Base-by-base conservation (phyloP, 2,113 vertebrate species). In the Eurypyga helias region DNA sequence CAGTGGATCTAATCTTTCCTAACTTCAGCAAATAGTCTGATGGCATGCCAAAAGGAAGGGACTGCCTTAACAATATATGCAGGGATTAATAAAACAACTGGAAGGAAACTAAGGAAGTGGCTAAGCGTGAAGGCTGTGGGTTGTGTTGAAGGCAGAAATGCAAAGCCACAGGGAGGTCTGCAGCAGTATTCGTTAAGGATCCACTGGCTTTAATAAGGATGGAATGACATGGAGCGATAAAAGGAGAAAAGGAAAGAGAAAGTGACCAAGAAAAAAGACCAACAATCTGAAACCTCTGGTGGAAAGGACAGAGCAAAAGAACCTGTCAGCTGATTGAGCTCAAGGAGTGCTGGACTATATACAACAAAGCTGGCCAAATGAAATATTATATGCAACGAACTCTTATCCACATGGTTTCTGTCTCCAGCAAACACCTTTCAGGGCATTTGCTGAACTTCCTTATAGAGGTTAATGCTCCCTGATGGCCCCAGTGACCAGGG, bases 31-130 rank as follows among this genome's bases (percentile, higher is more conserved):
- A 84, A 83, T 17, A 65, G 10, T 31, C 34, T 67, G 26, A 38
- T 31, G 19, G 17, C 12, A 13, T 21, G 43, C 14, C n/a, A 18
- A 33, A 85, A 64, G 19, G 38, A 69, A 75, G 34, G 9, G 75
- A 41, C 2, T 62, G 13, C 43, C 52, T 10, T 33, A 69, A 52
- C 3, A 9, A 11, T 4, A 33, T 34, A 11, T 20, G 31, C 0
- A 2, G 28, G 33, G 26, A 55, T 79, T 55, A 72, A 41, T 5
- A 72, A 5, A 51, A 79, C 29, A 84, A 29, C 17, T 51, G 57
- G 26, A 55, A 48, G 66, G 34, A 69, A 93, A 41, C 21, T 17
- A 26, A 65, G 41, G 29, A 49, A 69, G 67, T 21, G 41, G 25
- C 29, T 51, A 33, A 36, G 48, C 2, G 4, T 41, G 61, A 49